phyloP scores from a whole-genome alignment of 2,888 invertebrate species.

The Euproctis similis region DNA sequence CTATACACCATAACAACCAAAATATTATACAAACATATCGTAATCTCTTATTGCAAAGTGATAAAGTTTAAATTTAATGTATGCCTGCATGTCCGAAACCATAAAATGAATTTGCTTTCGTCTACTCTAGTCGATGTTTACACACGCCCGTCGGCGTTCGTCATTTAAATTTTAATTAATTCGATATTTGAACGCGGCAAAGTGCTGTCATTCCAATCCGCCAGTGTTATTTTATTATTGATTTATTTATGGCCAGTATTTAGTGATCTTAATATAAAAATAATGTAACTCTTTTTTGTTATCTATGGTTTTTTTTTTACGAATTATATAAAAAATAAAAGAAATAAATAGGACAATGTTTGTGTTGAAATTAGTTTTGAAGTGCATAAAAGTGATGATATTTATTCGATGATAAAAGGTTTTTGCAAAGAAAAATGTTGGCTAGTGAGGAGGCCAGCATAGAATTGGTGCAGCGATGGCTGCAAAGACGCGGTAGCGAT shows the following conservation, averaged over 20 bases:
- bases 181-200: slow-evolving; percentile 60
- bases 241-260: slow-evolving; percentile 1
- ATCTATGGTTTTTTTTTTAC: background rate
- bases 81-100: slow-evolving; percentile 12
- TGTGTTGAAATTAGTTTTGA: slow-evolving; percentile 1
- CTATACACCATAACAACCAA: slow-evolving; percentile 32
- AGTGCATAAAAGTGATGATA: slow-evolving; percentile 1
- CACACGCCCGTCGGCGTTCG: slow-evolving; percentile 54
- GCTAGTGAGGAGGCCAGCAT: slow-evolving; percentile 68
- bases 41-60: slow-evolving; percentile 25
- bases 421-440: slow-evolving; percentile 46
- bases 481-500: slow-evolving; percentile 54
- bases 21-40: slow-evolving; percentile 14
- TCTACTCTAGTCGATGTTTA: slow-evolving; percentile 57
- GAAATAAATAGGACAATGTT: too few relatives aligned
- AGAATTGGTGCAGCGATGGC: slow-evolving; percentile 65
- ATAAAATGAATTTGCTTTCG: slow-evolving; percentile 43
- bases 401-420: slow-evolving; percentile 11
- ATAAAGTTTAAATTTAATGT: slow-evolving; percentile 38
- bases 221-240: slow-evolving; percentile 21
- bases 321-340: too few relatives aligned
- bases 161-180: slow-evolving; percentile 69
- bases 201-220: slow-evolving; percentile 43
- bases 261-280: too few relatives aligned
- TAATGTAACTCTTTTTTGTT: too few relatives aligned